phyloP scores from a whole-genome alignment of 2,888 invertebrate species.

The Deladenus siricidicola region DNA sequence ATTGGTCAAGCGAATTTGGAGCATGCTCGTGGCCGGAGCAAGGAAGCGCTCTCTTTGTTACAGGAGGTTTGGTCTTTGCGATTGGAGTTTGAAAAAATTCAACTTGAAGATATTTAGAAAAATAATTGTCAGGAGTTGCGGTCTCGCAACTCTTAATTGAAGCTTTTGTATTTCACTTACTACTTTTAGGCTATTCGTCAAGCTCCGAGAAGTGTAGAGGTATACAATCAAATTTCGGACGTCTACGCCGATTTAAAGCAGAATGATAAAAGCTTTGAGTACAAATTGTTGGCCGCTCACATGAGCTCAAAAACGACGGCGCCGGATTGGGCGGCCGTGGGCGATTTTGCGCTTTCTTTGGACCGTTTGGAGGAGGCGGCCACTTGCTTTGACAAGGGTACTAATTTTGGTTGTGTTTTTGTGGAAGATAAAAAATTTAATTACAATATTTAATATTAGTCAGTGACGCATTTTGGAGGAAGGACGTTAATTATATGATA shows the following conservation, averaged over 20 bases:
- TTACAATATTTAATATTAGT: too few relatives aligned
- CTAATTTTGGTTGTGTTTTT: too few relatives aligned
- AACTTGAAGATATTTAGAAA: too few relatives aligned
- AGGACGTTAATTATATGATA: too few relatives aligned
- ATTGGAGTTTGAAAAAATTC: background rate
- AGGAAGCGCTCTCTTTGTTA: constrained; percentile 38
- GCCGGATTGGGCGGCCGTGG: constrained; percentile 45
- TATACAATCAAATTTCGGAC: constrained; percentile 44
- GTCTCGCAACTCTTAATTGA: too few relatives aligned
- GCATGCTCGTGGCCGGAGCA: constrained; percentile 36
- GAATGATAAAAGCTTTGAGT: constrained; percentile 31
- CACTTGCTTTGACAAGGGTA: constrained; percentile 44
- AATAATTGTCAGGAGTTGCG: too few relatives aligned
- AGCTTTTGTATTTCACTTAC: too few relatives aligned
- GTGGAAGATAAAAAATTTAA: too few relatives aligned
- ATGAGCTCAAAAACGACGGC: constrained; percentile 39
- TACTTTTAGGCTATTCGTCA: constrained; percentile 31
- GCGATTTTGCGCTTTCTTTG: constrained; percentile 38
- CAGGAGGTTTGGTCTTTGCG: constrained; percentile 35
- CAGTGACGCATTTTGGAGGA: too few relatives aligned
- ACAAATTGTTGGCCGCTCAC: constrained; percentile 44
- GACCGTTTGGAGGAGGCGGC: constrained; percentile 42
- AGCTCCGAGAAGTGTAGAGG: constrained; percentile 42
- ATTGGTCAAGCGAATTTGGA: constrained; percentile 48
- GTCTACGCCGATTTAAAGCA: constrained; percentile 43